Base-by-base conservation (phyloP, 2,113 vertebrate species). In the Semicossyphus pulcher region DNA sequence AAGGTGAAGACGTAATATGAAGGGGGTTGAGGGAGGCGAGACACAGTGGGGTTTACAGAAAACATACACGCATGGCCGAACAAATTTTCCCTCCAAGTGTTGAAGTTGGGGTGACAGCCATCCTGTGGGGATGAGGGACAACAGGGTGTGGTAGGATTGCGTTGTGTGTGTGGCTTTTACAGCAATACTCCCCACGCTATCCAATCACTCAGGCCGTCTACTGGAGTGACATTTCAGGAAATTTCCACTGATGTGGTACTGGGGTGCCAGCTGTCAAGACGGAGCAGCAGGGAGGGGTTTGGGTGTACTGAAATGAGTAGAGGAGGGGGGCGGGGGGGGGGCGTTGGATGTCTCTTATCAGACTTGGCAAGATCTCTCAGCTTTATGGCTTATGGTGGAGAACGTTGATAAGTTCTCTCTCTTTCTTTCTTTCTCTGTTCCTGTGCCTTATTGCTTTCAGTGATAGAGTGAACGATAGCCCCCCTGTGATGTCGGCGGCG, bases 191-290 rank as follows among this genome's bases (percentile, higher is more conserved):
- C 70, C 64, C 59, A 59, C 29, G 10, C 76, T 45, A 59, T 70
- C 56, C 80, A 80, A 66, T 81, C 81, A 71, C 76, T 82, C 72
- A 48, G 61, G 31, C 68, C 39, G 25, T 86, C 76, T 26, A 76
- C 71, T 65, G 63, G 82, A 89, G 86, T 91, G 89, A 89, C 91
- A 87, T 85, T 76, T 90, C 59, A 61, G 87, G 73, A 92, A 81
- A 92, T 89, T 82, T 89, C 85, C 83, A 86, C 80, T 86, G 88
- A 88, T 88, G 76, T 87, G 72, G 72, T 63, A 80, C 72, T 42
- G 37, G 53, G 82, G 83, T 76, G 85, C 68, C 86, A 91, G 86
- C 87, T 89, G 88, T 91, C 78, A 69, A 69, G 78, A 51, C 4
- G n/a, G 64, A 82, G 70, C 44, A 20, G 54, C 16, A 42, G 60